phyloP scores from a whole-genome alignment of 2,797 vertebrate genomes.

The Graptemys geographica region DNA sequence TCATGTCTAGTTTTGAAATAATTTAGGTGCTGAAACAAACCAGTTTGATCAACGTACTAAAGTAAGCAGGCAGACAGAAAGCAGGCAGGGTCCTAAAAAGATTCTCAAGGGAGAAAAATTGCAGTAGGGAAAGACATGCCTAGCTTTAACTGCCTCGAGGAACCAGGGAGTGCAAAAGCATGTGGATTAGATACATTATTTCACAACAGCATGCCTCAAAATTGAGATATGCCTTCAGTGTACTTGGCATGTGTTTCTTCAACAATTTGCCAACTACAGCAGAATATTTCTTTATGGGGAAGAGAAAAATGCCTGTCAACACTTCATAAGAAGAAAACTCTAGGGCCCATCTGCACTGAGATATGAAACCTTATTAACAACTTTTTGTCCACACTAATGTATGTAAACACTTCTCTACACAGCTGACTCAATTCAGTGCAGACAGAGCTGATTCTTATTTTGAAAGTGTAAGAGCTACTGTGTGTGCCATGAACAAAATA shows the following conservation, averaged over 20 bases:
- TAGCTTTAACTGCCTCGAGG: neutral
- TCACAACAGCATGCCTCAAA: neutral
- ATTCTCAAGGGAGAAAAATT: neutral
- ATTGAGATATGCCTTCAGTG: neutral
- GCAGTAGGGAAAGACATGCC: neutral
- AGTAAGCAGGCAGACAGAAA: slow-evolving; percentile 2
- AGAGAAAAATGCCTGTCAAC: neutral
- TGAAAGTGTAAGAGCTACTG: neutral
- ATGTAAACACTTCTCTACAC: neutral
- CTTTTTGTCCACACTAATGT: neutral
- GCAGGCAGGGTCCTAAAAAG: neutral
- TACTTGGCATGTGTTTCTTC: neutral
- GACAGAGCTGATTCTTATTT: neutral
- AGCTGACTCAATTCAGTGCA: neutral
- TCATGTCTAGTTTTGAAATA: slow-evolving; percentile 52
- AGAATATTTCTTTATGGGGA: neutral
- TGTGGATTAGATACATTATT: neutral
- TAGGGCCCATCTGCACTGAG: neutral
- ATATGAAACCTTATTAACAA: neutral
- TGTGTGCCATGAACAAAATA: neutral
- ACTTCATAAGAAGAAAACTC: neutral
- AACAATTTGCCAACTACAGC: neutral
- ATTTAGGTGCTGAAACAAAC: slow-evolving; percentile 12
- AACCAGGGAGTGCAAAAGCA: neutral
- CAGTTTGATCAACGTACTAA: slow-evolving; percentile 24